Percentiles rank a stretch among this genome's conserved stretches.
These are phyloP conservation scores for Tillus elongatus DNA, from an alignment of 2,888 invertebrate genomes.

Conservation along the genomic window DNA sequence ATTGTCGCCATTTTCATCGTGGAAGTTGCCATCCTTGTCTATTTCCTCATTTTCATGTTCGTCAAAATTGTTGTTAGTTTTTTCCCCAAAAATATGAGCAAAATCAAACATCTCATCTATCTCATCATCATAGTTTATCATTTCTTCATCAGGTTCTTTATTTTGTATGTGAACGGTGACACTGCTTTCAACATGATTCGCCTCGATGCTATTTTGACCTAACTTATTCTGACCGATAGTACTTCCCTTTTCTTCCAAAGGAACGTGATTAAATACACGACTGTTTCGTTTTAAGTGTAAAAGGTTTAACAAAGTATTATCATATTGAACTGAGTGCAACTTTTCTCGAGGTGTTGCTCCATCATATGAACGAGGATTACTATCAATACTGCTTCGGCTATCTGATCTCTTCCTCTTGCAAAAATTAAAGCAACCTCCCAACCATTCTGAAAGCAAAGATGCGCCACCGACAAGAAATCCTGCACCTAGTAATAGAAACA, in stretches of 20 bases:
- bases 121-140: conserved; percentile 13
- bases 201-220: conserved; percentile 8
- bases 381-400: conserved; percentile 26
- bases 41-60: too few species aligned
- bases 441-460: conserved; percentile 59
- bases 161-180: conserved; percentile 5
- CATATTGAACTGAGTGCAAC: conserved; percentile 22
- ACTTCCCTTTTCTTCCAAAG: too few species aligned
- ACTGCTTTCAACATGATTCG: conserved; percentile 10
- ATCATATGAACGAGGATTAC: conserved; percentile 33
- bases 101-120: conserved; percentile 30
- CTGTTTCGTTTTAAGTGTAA: background rate
- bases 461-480: conserved; percentile 58
- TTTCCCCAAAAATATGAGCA: conserved; percentile 29
- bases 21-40: too few species aligned
- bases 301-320: conserved; percentile 9
- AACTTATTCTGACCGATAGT: conserved; percentile 11
- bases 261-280: too few species aligned
- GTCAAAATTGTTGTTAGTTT: too few species aligned
- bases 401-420: conserved; percentile 39
- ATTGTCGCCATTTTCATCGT: too few species aligned
- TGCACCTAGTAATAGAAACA: conserved; percentile 64
- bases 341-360: conserved; percentile 30
- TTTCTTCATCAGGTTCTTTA: conserved; percentile 8
- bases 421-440: conserved; percentile 57